A percentile compares a stretch with the other conserved stretches of the same genome.
Evolutionary conservation across 1,140 invertebrate species (phyloP).

Genomic region (Streblospio benedicti): DNA sequence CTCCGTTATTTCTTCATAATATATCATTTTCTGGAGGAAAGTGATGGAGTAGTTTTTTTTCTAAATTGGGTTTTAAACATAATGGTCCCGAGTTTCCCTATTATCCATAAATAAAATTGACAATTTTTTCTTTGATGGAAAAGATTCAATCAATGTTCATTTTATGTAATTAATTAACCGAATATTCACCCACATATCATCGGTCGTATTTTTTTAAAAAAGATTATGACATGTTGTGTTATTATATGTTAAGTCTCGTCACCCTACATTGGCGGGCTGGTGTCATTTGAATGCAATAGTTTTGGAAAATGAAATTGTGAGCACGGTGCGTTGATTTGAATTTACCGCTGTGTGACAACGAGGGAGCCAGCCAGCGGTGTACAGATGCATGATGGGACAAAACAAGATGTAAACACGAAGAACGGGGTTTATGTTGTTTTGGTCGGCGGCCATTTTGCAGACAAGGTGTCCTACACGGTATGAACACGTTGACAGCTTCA

Average conservation of each 20-base stretch:
- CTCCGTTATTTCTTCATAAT: too few relatives aligned
- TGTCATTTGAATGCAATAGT: neutral
- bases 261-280: neutral
- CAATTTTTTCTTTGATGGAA: too few relatives aligned
- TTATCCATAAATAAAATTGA: too few relatives aligned
- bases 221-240: neutral
- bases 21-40: too few relatives aligned
- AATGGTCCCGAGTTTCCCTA: too few relatives aligned
- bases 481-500: slow-evolving; percentile 35
- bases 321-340: neutral
- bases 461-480: slow-evolving; percentile 30
- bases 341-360: slow-evolving; percentile 12
- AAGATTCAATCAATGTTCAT: too few relatives aligned
- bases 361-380: slow-evolving; percentile 3
- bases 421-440: slow-evolving; percentile 38
- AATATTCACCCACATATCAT: too few relatives aligned
- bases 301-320: neutral
- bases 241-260: neutral
- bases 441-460: slow-evolving; percentile 42
- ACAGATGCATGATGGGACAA: slow-evolving; percentile 33
- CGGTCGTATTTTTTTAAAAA: too few relatives aligned
- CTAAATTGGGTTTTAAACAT: too few relatives aligned
- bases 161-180: too few relatives aligned
- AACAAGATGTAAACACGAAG: slow-evolving; percentile 40
- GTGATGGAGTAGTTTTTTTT: too few relatives aligned